phyloP scores from a whole-genome alignment of 2,113 vertebrate species.

The Columba janthina region DNA sequence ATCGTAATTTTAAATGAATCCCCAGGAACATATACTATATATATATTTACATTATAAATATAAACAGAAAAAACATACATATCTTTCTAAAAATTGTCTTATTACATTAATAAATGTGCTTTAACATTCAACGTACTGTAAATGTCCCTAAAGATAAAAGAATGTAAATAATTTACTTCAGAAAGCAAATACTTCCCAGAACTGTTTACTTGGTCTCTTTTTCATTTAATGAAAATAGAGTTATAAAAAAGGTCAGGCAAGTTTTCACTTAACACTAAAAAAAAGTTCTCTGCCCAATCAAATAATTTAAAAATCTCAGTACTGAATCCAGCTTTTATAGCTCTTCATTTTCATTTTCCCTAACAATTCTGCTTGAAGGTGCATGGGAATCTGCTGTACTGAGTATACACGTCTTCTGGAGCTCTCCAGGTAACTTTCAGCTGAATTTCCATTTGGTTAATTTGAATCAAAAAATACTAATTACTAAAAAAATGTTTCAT shows the following conservation, averaged over 20 bases:
- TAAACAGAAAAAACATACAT: neutral
- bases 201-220: neutral
- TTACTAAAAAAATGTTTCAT: constrained; percentile 1
- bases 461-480: constrained; percentile 22
- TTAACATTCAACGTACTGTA: neutral
- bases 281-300: neutral
- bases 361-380: neutral
- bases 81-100: neutral
- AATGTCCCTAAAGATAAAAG: neutral
- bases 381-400: neutral
- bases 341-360: neutral
- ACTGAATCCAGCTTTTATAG: neutral
- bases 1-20: neutral
- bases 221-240: neutral
- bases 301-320: neutral
- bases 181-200: neutral
- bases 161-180: neutral
- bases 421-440: constrained; percentile 13
- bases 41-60: neutral
- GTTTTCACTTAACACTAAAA: neutral
- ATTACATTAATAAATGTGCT: neutral
- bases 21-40: neutral
- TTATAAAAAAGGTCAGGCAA: neutral
- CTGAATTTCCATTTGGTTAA: constrained; percentile 17
- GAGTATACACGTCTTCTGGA: neutral